Evolutionary conservation across 92 coral and sea anemone species (phyloP), one percentile per base, ranked within the genome.

Genomic region (Phenganax subtilis): DNA sequence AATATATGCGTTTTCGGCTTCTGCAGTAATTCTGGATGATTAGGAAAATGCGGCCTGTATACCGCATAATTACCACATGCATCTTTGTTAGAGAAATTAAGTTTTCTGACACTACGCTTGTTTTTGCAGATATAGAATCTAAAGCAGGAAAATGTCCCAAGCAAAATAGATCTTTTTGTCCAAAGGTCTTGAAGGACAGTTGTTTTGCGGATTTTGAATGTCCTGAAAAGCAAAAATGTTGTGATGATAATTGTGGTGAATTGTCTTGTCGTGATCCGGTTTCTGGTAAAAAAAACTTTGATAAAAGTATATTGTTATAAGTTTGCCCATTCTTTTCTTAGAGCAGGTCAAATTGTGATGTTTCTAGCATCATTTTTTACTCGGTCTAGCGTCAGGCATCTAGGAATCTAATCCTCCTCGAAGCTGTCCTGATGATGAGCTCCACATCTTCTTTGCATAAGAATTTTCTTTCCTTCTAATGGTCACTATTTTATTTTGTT

Each of bases 181-280:
- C 72, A 2, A 52, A 51, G 14, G 28, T 61, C 20, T 16, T 59
- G 8, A 78, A 44, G 1, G 82, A 78, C 51, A 47, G 31, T 9
- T 78, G 82, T 47, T 78, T 78, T 52, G 57, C 55, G 9, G 82
- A 78, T 37, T 6, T 54, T 16, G 72, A 78, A 17, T 78, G 82
- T 37, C 72, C 59, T 7, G 73, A 44, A n/a, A 51, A 78, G 37
- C 82, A 78, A 63, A 78, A 78, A 52, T 78, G 82, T 16, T 78
- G 82, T 64, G 82, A 78, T 29, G 60, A 78, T 63, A 17, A 51
- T 78, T 78, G 82, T 78, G 82, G 72, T 52, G 51, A 30, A 12
- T 31, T 44, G 14, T 29, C n/a, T 61, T 78, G 82, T 52, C 55
- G 58, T 16, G 82, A 78, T 78, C 72, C 82, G 15, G 72, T 16